These are phyloP conservation scores for Alouatta palliata DNA, from an alignment of 2,113 vertebrate species.

Conservation along the genomic window DNA sequence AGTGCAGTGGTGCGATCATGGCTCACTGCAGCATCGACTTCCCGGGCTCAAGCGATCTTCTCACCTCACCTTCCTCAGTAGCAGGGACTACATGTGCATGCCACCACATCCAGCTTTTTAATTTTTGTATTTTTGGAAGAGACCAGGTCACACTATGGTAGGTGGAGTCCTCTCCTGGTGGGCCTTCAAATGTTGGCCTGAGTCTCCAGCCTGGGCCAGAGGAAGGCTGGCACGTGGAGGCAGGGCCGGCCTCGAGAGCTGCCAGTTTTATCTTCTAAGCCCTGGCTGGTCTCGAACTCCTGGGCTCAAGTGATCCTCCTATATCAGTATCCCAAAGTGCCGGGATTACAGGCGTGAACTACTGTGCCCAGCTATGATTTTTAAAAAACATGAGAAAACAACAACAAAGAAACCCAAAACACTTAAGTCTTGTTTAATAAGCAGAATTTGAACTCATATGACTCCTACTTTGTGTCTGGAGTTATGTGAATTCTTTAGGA, in stretches of 20 bases:
- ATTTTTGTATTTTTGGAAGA: no score
- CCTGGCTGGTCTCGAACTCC: no score
- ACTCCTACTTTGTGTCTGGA: not conserved
- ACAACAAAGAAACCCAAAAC: not conserved
- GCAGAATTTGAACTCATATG: not conserved
- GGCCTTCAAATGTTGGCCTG: not conserved
- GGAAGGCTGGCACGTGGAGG: not conserved
- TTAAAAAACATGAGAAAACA: not conserved
- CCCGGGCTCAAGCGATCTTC: no score
- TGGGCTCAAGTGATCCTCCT: no score
- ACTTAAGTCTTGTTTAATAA: not conserved
- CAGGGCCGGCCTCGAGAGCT: not conserved
- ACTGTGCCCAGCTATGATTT: not conserved
- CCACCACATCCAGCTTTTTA: no score
- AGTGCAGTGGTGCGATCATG: no score
- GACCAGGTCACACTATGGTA: constrained; percentile 77
- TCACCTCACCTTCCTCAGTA: no score
- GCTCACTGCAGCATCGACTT: no score
- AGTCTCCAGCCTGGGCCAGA: not conserved
- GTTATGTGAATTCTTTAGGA: not conserved
- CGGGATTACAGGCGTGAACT: no score
- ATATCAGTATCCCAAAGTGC: no score
- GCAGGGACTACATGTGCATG: no score
- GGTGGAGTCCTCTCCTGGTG: not conserved
- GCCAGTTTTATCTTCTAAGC: not conserved